A percentile compares a stretch with the other conserved stretches of the same genome.
These are phyloP conservation scores for Pipistrellus pipistrellus DNA, from an alignment of 2,797 vertebrate species.

Conservation along the genomic window DNA sequence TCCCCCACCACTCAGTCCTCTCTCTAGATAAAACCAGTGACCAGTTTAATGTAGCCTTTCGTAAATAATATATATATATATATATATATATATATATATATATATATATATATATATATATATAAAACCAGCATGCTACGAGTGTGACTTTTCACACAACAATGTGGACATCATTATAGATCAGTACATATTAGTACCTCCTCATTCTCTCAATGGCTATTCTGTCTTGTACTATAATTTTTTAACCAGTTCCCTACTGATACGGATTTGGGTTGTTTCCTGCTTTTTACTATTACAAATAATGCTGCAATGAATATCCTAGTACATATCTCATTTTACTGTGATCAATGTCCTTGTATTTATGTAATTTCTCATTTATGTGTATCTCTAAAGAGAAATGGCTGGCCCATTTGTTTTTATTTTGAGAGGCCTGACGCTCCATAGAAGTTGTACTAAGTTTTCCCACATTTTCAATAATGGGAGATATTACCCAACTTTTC, in stretches of 20 bases:
- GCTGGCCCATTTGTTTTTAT: neutral
- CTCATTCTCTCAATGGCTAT: neutral
- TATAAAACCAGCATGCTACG: neutral
- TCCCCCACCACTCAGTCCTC: neutral
- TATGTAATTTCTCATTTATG: neutral
- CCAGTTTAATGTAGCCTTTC: neutral
- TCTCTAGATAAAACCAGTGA: neutral
- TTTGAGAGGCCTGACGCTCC: neutral
- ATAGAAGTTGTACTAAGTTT: neutral
- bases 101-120: neutral
- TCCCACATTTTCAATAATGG: neutral
- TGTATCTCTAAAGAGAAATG: neutral
- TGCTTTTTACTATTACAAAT: constrained; percentile 7
- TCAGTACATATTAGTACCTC: neutral
- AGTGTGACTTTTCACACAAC: neutral
- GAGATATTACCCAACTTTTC: neutral
- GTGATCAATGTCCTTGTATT: neutral
- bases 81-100: neutral
- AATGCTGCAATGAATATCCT: constrained; percentile 12
- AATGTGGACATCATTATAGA: neutral
- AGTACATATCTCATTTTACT: neutral
- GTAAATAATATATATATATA: neutral
- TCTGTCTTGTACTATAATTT: neutral
- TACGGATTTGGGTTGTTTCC: neutral
- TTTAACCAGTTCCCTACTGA: neutral